Evolutionary conservation across 2,888 invertebrate species (phyloP), one percentile per base, ranked within the genome.

Genomic region (Acanthococcus lagerstroemiae): DNA sequence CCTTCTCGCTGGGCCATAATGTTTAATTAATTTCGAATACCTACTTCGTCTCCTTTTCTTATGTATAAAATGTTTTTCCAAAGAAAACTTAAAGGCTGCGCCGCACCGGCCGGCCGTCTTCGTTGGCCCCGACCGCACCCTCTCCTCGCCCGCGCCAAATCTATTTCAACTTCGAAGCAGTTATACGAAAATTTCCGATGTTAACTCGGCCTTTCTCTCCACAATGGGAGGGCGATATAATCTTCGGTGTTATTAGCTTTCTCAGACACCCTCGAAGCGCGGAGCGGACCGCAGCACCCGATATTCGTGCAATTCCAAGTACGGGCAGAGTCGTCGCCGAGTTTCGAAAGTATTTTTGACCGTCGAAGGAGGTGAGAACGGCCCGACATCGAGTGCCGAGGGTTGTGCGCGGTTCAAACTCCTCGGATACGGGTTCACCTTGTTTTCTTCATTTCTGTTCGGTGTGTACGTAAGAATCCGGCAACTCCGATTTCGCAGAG

Each of bases 11-110:
- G 17, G 37, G n/a, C 37, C 37, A 61, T 61, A 61, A 61, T 61
- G 61, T 61, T 61, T 61, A 61, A 61, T 61, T 61, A 61, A 61
- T 61, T 61, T 61, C 30, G 52, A 61, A 61, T 61, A 61, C 61
- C 61, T 61, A 22, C 21, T n/a, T n/a, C 12, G 12, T n/a, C 12
- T 37, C 37, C 37, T 37, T 37, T 37, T 37, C 37, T 37, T 37
- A 37, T 37, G 37, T 37, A 37, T 37, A 37, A n/a, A 37, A 37
- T 37, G 12, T 37, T 37, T 37, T 37, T 37, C 37, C 37, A 37
- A 37, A 37, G 37, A 37, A 37, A 37, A 37, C 37, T 37, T 37
- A 37, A 9, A n/a, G n/a, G n/a, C n/a, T n/a, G n/a, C n/a, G 12
- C n/a, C 37, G 37, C n/a, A 37, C 37, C n/a, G 37, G 37, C 37